Evolutionary conservation across 2,888 invertebrate genomes (phyloP), one percentile per base, ranked within the genome.

Genomic region (Tenthredo amoena): DNA sequence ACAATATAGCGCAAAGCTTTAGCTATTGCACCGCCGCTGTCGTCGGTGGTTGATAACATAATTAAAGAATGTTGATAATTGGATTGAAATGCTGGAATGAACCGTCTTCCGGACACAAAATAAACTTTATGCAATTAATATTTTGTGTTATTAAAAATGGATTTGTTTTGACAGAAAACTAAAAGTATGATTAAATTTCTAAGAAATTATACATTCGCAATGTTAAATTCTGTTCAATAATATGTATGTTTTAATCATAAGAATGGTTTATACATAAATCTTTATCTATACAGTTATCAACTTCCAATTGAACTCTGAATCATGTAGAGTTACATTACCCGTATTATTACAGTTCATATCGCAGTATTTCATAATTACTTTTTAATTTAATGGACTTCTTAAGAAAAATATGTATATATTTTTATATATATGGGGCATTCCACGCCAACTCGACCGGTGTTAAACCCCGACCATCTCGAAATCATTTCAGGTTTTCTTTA

Each of bases 281-380:
- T n/a, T 37, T 37, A 34, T n/a, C 2, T 34, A 65, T 10, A 50
- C 9, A 47, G 83, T 68, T 47, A 47, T 71, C 68, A 47, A 71
- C 83, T 83, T 83, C 71, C 83, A 68, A 47, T 62, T 62, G 31
- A 68, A 83, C 15, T 47, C 68, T 40, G 68, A n/a, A 68, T 10
- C 15, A 68, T 31, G n/a, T 50, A 47, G 31, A 82, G 40, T 65
- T 62, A 65, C 62, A 65, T 65, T 83, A 68, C 83, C 83, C 47
- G 83, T 83, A 83, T 83, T 83, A 83, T 47, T 83, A 83, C 83
- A 83, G 83, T 83, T 83, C 68, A 47, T 83, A 83, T 62, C 31
- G 83, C 83, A 83, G 83, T 83, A 83, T 83, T 83, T 83, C 65
- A 83, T 83, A 68, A 43, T 83, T 34, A 83, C 12, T 62, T 65